phyloP scores from a whole-genome alignment of 2,888 invertebrate species.

The Apamea crenata region DNA sequence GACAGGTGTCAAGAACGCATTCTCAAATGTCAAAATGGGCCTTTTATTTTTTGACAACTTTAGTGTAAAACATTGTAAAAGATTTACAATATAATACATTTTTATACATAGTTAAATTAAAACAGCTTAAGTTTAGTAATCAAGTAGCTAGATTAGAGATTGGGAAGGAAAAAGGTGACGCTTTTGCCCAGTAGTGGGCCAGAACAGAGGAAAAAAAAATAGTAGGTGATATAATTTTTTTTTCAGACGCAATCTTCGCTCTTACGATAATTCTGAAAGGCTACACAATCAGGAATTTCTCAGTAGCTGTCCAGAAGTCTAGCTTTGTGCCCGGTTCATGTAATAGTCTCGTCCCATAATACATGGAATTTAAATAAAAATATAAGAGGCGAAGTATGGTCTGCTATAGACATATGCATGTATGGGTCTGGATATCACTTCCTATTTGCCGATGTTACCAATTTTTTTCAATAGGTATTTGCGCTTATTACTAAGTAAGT shows the following conservation, averaged over 20 bases:
- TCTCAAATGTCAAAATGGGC: too few species aligned
- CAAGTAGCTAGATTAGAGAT: background rate
- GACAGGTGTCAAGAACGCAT: too few species aligned
- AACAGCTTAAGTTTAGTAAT: background rate
- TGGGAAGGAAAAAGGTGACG: background rate
- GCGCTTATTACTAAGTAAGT: background rate
- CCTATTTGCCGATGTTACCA: background rate
- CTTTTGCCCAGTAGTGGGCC: background rate
- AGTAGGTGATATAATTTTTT: background rate
- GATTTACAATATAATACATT: too few species aligned
- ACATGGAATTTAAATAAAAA: too few species aligned
- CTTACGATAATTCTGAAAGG: conserved; percentile 25
- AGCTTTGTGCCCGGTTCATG: background rate
- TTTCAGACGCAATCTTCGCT: conserved; percentile 64
- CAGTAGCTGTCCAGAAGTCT: background rate
- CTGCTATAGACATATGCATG: too few species aligned
- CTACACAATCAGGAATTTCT: background rate
- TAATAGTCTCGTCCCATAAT: background rate
- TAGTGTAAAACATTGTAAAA: too few species aligned
- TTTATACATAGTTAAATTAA: too few species aligned
- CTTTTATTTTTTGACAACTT: too few species aligned
- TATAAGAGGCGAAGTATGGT: too few species aligned
- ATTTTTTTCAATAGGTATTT: background rate
- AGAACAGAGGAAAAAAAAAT: background rate
- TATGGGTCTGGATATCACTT: too few species aligned